Conservation (phyloP, 2,888 invertebrate genomes). For the Cyclophora punctaria region DNA sequence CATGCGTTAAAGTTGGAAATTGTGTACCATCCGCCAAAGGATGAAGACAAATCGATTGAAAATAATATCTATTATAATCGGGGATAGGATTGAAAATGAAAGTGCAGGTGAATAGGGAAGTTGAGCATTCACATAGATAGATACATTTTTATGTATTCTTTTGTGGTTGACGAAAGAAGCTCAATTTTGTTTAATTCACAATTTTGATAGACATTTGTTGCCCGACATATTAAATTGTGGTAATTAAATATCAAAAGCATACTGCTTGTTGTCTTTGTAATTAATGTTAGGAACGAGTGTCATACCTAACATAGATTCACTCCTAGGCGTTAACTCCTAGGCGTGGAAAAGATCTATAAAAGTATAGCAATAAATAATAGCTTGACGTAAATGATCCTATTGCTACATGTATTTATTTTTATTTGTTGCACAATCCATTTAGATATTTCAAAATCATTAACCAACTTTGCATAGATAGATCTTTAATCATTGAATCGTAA, state of each 20-base stretch:
- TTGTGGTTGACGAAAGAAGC: slow-evolving; percentile 34
- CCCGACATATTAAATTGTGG: no score
- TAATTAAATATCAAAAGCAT: no score
- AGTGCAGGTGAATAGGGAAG: slow-evolving; percentile 27
- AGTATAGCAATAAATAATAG: not conserved
- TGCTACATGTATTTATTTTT: slow-evolving; percentile 1
- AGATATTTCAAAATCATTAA: slow-evolving; percentile 55
- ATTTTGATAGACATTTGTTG: no score
- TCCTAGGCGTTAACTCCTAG: no score
- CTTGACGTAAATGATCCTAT: no score
- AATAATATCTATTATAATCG: slow-evolving; percentile 34
- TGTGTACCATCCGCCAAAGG: slow-evolving; percentile 38
- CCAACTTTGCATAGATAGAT: slow-evolving; percentile 66
- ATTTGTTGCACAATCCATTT: slow-evolving; percentile 18
- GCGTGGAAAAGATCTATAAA: no score
- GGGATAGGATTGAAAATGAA: slow-evolving; percentile 42
- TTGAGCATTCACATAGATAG: slow-evolving; percentile 53
- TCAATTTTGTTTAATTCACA: no score
- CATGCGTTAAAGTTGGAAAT: slow-evolving; percentile 59
- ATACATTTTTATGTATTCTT: slow-evolving; percentile 55
- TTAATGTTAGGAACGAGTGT: no score
- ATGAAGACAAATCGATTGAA: slow-evolving; percentile 25
- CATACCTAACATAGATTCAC: no score
- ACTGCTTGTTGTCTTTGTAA: no score
- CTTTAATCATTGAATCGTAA: slow-evolving; percentile 68